A percentile compares a stretch with the other conserved stretches of the same genome.
phyloP scores from a whole-genome alignment of 1,140 invertebrate genomes.

The Nephotettix cincticeps region DNA sequence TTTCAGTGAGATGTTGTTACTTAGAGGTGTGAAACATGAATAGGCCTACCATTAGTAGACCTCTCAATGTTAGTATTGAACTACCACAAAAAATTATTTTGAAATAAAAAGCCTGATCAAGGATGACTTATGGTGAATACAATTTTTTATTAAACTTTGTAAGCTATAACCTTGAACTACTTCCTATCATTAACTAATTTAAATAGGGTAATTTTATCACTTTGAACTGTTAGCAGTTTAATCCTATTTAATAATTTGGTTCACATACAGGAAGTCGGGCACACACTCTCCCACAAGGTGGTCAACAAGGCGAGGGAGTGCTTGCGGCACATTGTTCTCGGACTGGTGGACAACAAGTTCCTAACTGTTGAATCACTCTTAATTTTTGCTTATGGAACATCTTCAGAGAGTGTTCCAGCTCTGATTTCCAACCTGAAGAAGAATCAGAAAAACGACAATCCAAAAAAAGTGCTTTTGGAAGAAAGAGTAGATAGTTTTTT shows the following conservation, averaged over 20 bases:
- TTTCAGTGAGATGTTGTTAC: too few relatives aligned
- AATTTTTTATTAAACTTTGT: background rate
- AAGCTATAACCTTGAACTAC: background rate
- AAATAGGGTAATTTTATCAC: background rate
- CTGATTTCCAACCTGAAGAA: slow-evolving; percentile 56
- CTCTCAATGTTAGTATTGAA: too few relatives aligned
- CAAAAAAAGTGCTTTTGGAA: slow-evolving; percentile 36
- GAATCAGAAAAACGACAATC: slow-evolving; percentile 52
- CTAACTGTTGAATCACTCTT: slow-evolving; percentile 71
- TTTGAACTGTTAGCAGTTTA: background rate
- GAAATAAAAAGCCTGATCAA: too few relatives aligned
- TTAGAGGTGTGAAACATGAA: too few relatives aligned
- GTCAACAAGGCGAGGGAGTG: slow-evolving; percentile 79
- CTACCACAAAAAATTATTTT: too few relatives aligned
- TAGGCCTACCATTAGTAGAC: too few relatives aligned
- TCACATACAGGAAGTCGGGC: slow-evolving; percentile 59
- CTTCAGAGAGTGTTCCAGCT: slow-evolving; percentile 75
- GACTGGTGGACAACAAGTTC: slow-evolving; percentile 77
- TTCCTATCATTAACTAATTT: too few relatives aligned
- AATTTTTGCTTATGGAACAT: slow-evolving; percentile 76
- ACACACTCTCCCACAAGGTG: slow-evolving; percentile 75
- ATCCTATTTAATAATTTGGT: background rate
- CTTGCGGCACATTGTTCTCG: slow-evolving; percentile 72
- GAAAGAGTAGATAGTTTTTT: slow-evolving; percentile 66
- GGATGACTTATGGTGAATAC: too few relatives aligned